Conservation (phyloP, 2,113 vertebrate genomes). For the Chlorodrepanis virens region DNA sequence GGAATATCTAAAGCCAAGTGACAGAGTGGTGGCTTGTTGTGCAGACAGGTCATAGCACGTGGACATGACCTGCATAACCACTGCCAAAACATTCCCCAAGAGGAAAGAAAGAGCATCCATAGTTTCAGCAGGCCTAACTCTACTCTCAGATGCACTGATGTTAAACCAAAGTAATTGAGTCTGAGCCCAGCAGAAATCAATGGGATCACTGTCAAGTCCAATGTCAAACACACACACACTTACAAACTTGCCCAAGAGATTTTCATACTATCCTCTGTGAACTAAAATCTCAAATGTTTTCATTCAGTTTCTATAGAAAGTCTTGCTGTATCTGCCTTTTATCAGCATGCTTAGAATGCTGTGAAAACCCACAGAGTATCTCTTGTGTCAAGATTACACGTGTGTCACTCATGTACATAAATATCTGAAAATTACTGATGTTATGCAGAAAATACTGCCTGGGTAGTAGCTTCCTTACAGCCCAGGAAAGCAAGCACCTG, state of each 20-base stretch:
- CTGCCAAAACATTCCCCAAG: background rate
- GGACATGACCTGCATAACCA: background rate
- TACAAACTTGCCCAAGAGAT: background rate
- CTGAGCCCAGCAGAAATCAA: background rate
- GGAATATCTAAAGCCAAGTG: background rate
- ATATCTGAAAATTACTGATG: background rate
- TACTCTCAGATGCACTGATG: background rate
- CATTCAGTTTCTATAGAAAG: background rate
- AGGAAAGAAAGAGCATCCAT: background rate
- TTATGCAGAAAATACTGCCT: background rate
- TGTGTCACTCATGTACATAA: background rate
- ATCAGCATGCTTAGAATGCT: background rate
- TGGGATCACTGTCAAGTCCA: background rate
- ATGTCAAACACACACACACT: background rate
- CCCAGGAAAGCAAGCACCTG: background rate
- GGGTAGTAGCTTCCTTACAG: background rate
- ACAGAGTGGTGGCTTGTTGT: background rate
- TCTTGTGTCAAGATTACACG: background rate
- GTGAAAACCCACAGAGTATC: background rate
- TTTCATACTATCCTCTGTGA: background rate
- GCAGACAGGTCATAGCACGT: background rate
- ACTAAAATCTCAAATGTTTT: background rate
- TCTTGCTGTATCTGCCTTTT: background rate
- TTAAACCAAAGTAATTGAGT: background rate
- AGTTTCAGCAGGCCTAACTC: background rate